Evolutionary conservation across 2,797 vertebrate species (phyloP), one percentile per base, ranked within the genome.

Genomic region (Hapalemur alaotrensis): DNA sequence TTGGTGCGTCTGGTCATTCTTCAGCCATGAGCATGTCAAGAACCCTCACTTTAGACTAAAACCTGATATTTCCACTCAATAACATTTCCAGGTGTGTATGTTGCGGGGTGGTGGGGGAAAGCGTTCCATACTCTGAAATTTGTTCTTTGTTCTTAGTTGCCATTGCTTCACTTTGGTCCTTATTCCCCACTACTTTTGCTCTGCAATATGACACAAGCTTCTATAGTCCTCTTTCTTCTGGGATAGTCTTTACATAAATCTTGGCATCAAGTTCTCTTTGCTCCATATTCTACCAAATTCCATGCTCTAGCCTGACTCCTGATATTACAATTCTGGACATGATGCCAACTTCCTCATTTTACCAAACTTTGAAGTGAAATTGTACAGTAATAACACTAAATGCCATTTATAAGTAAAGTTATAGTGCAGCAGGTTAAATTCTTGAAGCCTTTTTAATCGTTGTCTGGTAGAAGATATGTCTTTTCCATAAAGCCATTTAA

Each of bases 111-210:
- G 30, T 32, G 12, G 30, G 63, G 20, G 38, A 10, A 3, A 4
- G 0, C 28, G 0, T 48, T 86, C 10, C 2, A 23, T n/a, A 28
- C 14, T 82, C 28, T 32, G 7, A 84, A 61, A 0, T 2, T 63
- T 78, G 2, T n/a, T 59, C 7, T 2, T 63, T 78, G 2, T n/a
- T 59, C 7, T 65, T 91, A 35, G 11, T 67, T 67, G 20, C 52
- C 52, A 54, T 54, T 0, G 0, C 30, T 46, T 69, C 23, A 20
- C 70, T 38, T 67, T 11, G 6, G 1, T 4, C 1, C 3, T 59
- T 67, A n/a, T 23, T 65, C 72, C 32, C 25, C 6, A 43, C 13
- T 41, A n/a, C 12, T 2, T 81, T 59, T 89, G 87, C 5, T 83
- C 80, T 89, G 35, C 15, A 84, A 32, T 35, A 15, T 48, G 12